A percentile compares a stretch with the other conserved stretches of the same genome.
Evolutionary conservation across 2,113 vertebrate species (phyloP).

Genomic region (Edolisoma coerulescens): DNA sequence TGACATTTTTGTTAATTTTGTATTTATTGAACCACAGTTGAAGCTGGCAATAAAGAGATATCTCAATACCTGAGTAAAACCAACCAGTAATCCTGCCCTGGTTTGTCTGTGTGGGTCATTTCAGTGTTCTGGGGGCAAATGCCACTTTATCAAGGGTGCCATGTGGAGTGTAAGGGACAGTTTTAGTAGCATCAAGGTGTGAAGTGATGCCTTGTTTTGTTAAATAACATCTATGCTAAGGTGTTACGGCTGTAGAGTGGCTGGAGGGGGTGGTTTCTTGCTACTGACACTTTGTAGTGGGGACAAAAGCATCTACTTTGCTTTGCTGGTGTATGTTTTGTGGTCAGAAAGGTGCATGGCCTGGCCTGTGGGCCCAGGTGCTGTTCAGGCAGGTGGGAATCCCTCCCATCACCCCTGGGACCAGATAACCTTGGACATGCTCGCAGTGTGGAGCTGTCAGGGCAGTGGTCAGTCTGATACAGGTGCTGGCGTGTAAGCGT

Average conservation of each 20-base stretch:
- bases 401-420: background rate
- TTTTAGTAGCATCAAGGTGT: background rate
- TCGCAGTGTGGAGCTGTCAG: fast-evolving
- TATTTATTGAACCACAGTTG: slow-evolving; percentile 24
- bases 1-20: slow-evolving; percentile 44
- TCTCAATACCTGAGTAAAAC: background rate
- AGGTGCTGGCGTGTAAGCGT: background rate
- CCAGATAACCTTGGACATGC: fast-evolving
- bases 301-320: fast-evolving
- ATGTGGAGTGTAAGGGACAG: background rate
- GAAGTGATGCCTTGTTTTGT: background rate
- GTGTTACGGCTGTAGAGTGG: background rate
- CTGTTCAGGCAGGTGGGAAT: background rate
- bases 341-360: background rate
- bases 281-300: background rate
- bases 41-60: slow-evolving; percentile 39
- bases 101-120: slow-evolving; percentile 3
- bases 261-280: background rate
- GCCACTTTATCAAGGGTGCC: background rate
- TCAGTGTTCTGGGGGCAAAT: background rate
- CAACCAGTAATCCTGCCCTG: background rate
- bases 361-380: background rate
- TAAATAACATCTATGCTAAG: background rate
- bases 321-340: background rate
- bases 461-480: fast-evolving